Evolutionary conservation across 2,797 vertebrate genomes (phyloP).

Genomic region (Coccyzus lansbergi): DNA sequence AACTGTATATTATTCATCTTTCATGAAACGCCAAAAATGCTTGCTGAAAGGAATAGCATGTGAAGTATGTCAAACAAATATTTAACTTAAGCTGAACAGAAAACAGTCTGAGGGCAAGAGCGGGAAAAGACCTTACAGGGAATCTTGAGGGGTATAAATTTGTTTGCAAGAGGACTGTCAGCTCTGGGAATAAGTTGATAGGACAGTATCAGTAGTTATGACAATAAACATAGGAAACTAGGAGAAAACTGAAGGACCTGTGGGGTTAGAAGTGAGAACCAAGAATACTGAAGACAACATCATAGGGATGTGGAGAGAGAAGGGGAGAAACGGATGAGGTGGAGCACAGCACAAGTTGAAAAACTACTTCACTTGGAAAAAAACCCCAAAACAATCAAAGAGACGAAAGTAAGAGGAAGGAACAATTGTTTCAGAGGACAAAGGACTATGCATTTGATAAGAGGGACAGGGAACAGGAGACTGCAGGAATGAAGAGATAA

Average conservation of each 20-base stretch:
- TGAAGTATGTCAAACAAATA: neutral
- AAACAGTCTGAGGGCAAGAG: neutral
- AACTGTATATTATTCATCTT: neutral
- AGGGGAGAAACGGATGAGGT: neutral
- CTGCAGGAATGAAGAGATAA: neutral
- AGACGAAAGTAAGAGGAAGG: neutral
- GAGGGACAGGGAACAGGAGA: neutral
- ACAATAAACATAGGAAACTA: neutral
- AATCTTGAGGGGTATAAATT: neutral
- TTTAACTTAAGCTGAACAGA: neutral
- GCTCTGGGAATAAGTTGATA: neutral
- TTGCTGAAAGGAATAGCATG: neutral
- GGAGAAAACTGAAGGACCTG: neutral
- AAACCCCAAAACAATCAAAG: neutral
- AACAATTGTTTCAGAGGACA: neutral
- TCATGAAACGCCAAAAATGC: neutral
- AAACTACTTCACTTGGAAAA: neutral
- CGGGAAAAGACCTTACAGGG: neutral
- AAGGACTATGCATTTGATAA: neutral
- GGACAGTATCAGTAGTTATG: neutral
- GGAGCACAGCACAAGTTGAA: neutral
- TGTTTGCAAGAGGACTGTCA: neutral
- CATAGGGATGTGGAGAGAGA: neutral
- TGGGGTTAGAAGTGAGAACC: neutral
- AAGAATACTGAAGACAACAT: neutral